These are phyloP conservation scores for Tillus elongatus DNA, from an alignment of 2,888 invertebrate species.

Conservation along the genomic window DNA sequence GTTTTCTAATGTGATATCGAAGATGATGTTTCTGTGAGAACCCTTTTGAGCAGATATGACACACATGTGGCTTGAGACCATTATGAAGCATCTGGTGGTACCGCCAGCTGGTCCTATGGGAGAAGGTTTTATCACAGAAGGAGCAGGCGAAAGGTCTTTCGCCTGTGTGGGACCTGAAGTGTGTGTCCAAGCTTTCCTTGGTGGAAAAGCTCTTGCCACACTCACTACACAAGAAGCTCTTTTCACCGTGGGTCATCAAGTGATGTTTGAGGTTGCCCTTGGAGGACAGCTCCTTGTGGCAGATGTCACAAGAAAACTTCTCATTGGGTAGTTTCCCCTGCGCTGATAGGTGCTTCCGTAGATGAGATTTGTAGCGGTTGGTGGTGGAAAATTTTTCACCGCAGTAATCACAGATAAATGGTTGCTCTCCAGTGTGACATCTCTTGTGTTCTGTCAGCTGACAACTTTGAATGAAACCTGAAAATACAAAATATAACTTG, in stretches of 20 bases:
- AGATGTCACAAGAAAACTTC: background rate
- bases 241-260: conserved; percentile 22
- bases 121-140: background rate
- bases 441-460: too few species aligned
- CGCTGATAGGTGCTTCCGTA: too few species aligned
- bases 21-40: conserved; percentile 21
- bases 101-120: background rate
- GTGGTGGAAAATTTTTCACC: background rate
- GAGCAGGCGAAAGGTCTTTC: conserved; percentile 8
- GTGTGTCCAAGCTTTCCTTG: conserved; percentile 30
- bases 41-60: conserved; percentile 31
- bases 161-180: conserved; percentile 26
- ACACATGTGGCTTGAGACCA: conserved; percentile 25
- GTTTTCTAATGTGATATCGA: conserved; percentile 20
- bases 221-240: conserved; percentile 25
- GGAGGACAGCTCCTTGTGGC: conserved; percentile 4
- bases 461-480: too few species aligned
- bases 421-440: background rate
- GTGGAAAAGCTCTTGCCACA: conserved; percentile 24
- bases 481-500: too few species aligned
- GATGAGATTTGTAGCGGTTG: too few species aligned
- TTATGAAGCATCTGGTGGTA: background rate
- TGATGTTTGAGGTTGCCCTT: conserved; percentile 20
- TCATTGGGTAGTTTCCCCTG: too few species aligned
- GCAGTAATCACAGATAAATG: background rate